Conservation (phyloP, 2,113 vertebrate species). For the Taxidea taxus region DNA sequence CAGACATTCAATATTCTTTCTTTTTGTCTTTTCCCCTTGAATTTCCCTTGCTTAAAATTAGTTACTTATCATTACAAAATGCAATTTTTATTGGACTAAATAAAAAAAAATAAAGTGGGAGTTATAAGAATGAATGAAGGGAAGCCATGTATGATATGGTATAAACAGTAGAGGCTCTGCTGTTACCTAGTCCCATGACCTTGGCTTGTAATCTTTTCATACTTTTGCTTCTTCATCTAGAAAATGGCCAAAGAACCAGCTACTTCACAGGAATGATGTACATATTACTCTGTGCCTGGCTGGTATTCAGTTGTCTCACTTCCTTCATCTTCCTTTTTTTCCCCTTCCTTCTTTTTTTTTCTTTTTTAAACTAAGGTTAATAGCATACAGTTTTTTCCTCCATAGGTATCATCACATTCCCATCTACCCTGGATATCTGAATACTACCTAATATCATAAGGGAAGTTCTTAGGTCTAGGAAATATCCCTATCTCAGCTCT, state of each 20-base stretch:
- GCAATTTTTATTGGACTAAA: not conserved
- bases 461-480: not conserved
- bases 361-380: not conserved
- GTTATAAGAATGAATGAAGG: slow-evolving; percentile 19
- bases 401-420: not conserved
- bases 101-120: too few species aligned
- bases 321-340: not conserved
- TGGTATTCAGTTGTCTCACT: not conserved
- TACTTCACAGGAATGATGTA: not conserved
- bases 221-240: not conserved
- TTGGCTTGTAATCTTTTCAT: not conserved
- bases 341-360: not conserved
- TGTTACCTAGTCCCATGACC: not conserved
- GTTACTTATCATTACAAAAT: slow-evolving; percentile 1
- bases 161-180: not conserved
- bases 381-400: not conserved
- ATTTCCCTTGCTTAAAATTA: slow-evolving; percentile 20
- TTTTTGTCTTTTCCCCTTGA: not conserved
- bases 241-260: not conserved
- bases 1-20: slow-evolving; percentile 29
- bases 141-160: not conserved
- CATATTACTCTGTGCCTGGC: not conserved
- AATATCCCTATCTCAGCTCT: not conserved
- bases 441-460: not conserved
- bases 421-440: not conserved